Conservation (phyloP, 2,888 invertebrate species). For the Coleophora deauratella region DNA sequence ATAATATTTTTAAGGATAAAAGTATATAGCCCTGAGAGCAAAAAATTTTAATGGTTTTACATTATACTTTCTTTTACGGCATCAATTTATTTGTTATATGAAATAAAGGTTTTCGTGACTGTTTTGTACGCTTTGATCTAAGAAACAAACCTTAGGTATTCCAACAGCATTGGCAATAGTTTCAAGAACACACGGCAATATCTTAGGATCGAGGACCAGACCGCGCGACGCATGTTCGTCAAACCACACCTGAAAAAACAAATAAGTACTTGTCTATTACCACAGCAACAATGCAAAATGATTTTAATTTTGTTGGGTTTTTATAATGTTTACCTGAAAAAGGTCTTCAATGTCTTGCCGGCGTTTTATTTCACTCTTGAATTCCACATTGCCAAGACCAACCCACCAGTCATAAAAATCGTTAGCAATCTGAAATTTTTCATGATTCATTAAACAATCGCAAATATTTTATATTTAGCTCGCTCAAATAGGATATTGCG, state of each 20-base stretch:
- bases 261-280: not conserved
- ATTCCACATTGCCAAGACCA: conserved; percentile 59
- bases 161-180: conserved; percentile 44
- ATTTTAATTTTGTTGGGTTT: no score
- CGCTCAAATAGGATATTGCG: not conserved
- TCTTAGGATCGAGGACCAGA: conserved; percentile 51
- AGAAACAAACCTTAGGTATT: conserved; percentile 33
- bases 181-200: conserved; percentile 56
- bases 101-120: no score
- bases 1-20: no score
- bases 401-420: conserved; percentile 75
- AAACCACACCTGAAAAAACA: conserved; percentile 53
- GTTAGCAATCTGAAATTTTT: conserved; percentile 61
- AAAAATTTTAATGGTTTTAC: no score
- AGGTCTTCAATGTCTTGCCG: conserved; percentile 71
- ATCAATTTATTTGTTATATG: no score
- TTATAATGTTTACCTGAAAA: conserved; percentile 54
- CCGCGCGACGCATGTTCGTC: conserved; percentile 62
- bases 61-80: no score
- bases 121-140: no score
- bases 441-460: no score
- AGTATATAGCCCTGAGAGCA: no score
- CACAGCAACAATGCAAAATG: no score
- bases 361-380: conserved; percentile 59
- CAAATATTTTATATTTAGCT: no score